These are phyloP conservation scores for Isichthys henryi DNA, from an alignment of 2,113 vertebrate genomes.

Conservation along the genomic window DNA sequence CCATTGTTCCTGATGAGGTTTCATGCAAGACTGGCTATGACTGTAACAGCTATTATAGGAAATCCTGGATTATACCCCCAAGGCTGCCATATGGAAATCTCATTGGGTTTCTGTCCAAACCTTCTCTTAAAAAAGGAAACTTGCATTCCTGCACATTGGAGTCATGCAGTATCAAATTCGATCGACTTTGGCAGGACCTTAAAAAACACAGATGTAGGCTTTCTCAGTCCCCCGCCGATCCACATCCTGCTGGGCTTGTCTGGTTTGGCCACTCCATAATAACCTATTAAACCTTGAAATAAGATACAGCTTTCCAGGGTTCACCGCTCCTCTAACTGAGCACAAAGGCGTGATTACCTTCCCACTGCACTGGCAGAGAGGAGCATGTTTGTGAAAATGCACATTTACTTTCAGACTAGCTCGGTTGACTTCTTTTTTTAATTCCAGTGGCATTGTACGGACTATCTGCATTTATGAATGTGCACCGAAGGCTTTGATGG, in stretches of 20 bases:
- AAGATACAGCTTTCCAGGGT: slow-evolving; percentile 53
- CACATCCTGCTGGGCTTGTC: slow-evolving; percentile 73
- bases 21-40: slow-evolving; percentile 69
- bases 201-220: slow-evolving; percentile 78
- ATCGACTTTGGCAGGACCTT: slow-evolving; percentile 83
- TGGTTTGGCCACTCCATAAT: slow-evolving; percentile 76
- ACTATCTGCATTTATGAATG: background rate
- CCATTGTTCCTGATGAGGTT: slow-evolving; percentile 49
- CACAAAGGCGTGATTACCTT: slow-evolving; percentile 61
- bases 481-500: background rate
- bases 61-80: slow-evolving; percentile 75
- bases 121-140: slow-evolving; percentile 73
- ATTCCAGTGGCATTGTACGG: background rate
- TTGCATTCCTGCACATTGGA: slow-evolving; percentile 93
- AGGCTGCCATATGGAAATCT: slow-evolving; percentile 87
- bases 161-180: slow-evolving; percentile 98
- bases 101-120: slow-evolving; percentile 65
- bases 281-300: slow-evolving; percentile 82
- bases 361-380: slow-evolving; percentile 29
- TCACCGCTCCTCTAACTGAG: slow-evolving; percentile 67
- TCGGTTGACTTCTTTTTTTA: background rate
- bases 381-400: slow-evolving; percentile 19
- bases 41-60: slow-evolving; percentile 80
- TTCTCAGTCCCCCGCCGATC: slow-evolving; percentile 62
- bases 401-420: background rate